Conservation (phyloP, 2,797 vertebrate species). For the Lepilemur septentrionalis region DNA sequence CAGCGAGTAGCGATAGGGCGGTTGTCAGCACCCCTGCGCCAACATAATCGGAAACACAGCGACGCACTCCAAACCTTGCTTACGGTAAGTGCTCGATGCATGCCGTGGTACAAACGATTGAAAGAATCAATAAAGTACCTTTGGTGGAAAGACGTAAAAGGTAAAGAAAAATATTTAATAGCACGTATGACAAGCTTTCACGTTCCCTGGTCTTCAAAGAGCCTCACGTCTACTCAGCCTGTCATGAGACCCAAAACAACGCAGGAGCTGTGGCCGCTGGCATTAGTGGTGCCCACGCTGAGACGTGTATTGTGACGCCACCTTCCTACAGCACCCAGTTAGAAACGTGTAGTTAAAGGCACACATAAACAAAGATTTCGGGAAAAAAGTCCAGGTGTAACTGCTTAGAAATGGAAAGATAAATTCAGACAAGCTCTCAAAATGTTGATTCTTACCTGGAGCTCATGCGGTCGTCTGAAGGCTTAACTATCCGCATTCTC, state of each 20-base stretch:
- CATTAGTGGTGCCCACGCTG: fast-evolving
- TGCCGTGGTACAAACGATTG: not conserved
- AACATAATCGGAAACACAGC: fast-evolving
- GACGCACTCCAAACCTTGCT: not conserved
- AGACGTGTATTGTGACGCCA: fast-evolving
- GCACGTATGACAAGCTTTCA: not conserved
- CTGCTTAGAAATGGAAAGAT: not conserved
- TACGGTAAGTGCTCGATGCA: too few species aligned
- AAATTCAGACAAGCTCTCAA: not conserved
- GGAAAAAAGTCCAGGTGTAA: not conserved
- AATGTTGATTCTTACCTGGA: not conserved
- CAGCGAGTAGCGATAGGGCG: not conserved
- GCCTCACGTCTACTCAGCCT: fast-evolving
- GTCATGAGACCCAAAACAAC: fast-evolving
- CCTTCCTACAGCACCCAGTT: too few species aligned
- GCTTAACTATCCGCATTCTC: too few species aligned
- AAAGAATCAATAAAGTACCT: not conserved
- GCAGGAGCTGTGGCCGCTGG: not conserved
- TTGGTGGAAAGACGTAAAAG: not conserved
- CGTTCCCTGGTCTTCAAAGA: not conserved
- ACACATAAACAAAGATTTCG: not conserved
- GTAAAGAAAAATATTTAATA: not conserved
- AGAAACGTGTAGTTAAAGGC: not conserved
- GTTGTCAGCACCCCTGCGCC: not conserved
- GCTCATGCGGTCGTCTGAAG: not conserved